Conservation (phyloP, 2,888 invertebrate genomes). For the Temnothorax rugatulus region DNA sequence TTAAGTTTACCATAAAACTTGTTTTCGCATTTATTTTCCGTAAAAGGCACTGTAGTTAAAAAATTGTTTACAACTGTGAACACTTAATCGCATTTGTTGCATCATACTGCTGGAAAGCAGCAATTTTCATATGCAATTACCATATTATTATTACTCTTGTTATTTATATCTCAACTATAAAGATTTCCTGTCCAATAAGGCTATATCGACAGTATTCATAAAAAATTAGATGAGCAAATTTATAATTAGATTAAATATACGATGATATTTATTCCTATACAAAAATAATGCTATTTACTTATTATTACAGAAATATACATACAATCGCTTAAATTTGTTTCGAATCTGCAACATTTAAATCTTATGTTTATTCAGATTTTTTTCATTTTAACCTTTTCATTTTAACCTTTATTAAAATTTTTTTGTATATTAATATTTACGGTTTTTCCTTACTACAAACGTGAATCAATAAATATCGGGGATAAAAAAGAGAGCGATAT, state of each 20-base stretch:
- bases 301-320: not conserved
- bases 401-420: not conserved
- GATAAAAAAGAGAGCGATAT: not conserved
- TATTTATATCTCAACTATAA: not conserved
- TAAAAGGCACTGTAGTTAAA: not conserved
- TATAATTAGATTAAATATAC: not conserved
- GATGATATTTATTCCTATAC: not conserved
- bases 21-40: not conserved
- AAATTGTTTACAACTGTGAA: slow-evolving; percentile 10
- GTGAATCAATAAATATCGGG: not conserved
- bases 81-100: not conserved
- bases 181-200: not conserved
- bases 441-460: not conserved
- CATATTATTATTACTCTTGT: not conserved
- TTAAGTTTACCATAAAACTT: not conserved
- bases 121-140: not conserved
- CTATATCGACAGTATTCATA: not conserved
- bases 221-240: not conserved
- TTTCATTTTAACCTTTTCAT: too few relatives aligned
- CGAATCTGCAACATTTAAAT: not conserved
- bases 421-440: not conserved
- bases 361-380: too few relatives aligned
- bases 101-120: not conserved
- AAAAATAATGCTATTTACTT: not conserved
- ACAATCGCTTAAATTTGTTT: not conserved